These are phyloP conservation scores for Fragum whitleyi DNA, from an alignment of 2,888 invertebrate species.

Conservation along the genomic window DNA sequence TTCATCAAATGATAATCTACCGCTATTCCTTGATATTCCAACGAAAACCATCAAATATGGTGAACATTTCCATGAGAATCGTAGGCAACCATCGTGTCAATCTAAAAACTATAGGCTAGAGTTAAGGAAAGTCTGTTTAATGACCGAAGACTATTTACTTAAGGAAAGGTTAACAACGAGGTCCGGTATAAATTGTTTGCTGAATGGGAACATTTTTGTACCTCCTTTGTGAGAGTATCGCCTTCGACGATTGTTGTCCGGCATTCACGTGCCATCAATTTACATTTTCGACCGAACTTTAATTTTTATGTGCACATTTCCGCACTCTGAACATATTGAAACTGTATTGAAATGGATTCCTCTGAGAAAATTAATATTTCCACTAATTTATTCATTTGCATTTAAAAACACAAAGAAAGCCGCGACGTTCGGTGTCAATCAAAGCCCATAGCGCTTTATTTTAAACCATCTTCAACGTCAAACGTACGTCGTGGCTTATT, in stretches of 20 bases:
- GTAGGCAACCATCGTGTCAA: too few species aligned
- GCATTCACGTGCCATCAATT: conserved; percentile 38
- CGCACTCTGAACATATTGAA: conserved; percentile 43
- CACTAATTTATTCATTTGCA: conserved; percentile 66
- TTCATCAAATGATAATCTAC: too few species aligned
- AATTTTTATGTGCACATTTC: conserved; percentile 55
- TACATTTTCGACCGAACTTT: conserved; percentile 55
- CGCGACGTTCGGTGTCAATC: conserved; percentile 55
- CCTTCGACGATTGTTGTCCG: conserved; percentile 3
- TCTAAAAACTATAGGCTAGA: too few species aligned
- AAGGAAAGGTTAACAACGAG: conserved; percentile 8
- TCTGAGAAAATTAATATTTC: conserved; percentile 65
- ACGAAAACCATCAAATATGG: too few species aligned
- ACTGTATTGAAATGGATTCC: conserved; percentile 47
- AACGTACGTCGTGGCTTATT: conserved; percentile 25
- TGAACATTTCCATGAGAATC: too few species aligned
- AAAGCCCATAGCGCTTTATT: conserved; percentile 19
- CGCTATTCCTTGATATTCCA: too few species aligned
- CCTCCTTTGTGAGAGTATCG: conserved; percentile 11
- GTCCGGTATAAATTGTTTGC: conserved; percentile 8
- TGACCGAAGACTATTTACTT: not conserved
- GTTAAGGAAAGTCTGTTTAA: not conserved
- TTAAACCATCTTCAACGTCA: conserved; percentile 20
- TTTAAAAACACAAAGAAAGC: conserved; percentile 49
- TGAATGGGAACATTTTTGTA: conserved; percentile 22